A percentile compares a stretch with the other conserved stretches of the same genome.
These are phyloP conservation scores for Latrodectus hesperus DNA, from an alignment of 2,888 invertebrate species.

Conservation along the genomic window DNA sequence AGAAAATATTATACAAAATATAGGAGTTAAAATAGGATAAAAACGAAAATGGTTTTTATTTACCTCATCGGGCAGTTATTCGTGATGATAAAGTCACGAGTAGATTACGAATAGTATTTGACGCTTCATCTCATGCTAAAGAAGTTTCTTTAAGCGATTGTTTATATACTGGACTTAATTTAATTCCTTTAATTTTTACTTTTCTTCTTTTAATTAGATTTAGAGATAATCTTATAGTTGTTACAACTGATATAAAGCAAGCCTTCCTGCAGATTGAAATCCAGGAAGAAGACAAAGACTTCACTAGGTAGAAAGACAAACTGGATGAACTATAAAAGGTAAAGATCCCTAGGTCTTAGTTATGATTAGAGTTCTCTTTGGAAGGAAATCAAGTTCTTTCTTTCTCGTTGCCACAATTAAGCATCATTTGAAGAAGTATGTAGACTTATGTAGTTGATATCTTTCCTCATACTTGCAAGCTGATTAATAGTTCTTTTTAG, in stretches of 20 bases:
- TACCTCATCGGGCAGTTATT: background rate
- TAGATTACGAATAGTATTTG: background rate
- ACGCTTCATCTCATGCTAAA: background rate
- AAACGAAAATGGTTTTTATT: background rate
- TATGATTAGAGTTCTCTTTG: constrained; percentile 63
- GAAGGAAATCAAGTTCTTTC: background rate
- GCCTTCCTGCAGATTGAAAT: too few relatives aligned
- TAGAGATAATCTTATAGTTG: background rate
- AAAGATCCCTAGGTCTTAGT: constrained; percentile 70
- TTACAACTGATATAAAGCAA: background rate
- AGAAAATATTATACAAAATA: background rate
- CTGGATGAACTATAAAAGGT: background rate
- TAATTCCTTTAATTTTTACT: background rate
- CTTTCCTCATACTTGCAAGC: background rate
- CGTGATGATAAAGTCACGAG: background rate
- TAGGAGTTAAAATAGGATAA: background rate
- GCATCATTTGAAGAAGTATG: background rate
- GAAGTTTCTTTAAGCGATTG: background rate
- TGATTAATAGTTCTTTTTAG: background rate
- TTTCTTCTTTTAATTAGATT: background rate
- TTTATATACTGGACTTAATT: background rate
- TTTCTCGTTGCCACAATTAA: background rate
- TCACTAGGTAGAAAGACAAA: constrained; percentile 71
- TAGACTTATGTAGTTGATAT: too few relatives aligned
- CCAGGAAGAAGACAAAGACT: background rate